phyloP scores from a whole-genome alignment of 2,888 invertebrate species.

The Bhutanitis thaidina region DNA sequence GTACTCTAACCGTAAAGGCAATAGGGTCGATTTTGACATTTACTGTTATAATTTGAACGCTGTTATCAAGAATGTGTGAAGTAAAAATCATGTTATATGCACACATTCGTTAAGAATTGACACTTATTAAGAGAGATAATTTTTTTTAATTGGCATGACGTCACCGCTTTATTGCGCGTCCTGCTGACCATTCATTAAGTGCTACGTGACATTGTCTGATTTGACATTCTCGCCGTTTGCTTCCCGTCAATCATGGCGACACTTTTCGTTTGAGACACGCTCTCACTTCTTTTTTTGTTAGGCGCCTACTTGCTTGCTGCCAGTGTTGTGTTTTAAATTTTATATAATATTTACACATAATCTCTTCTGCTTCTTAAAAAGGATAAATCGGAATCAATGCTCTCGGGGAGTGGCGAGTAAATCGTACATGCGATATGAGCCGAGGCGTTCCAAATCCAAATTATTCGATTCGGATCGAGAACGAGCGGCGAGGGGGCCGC shows the following conservation, averaged over 20 bases:
- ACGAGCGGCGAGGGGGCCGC: constrained; percentile 56
- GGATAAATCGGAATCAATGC: constrained; percentile 32
- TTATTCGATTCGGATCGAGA: constrained; percentile 66
- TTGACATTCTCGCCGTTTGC: constrained; percentile 58
- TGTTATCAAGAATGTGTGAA: constrained; percentile 67
- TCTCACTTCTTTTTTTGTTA: no score
- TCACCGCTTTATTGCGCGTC: constrained; percentile 71
- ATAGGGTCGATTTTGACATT: constrained; percentile 38
- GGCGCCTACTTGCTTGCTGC: no score
- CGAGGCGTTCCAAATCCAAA: constrained; percentile 74
- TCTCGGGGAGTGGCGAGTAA: constrained; percentile 32
- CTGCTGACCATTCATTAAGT: constrained; percentile 50
- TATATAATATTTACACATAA: constrained; percentile 27
- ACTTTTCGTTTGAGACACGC: constrained; percentile 18
- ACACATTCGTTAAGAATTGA: constrained; percentile 80
- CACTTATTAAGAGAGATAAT: constrained; percentile 78
- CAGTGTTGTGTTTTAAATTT: no score
- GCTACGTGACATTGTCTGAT: constrained; percentile 58
- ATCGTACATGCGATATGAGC: constrained; percentile 30
- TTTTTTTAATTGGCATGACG: constrained; percentile 79
- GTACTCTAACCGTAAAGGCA: constrained; percentile 33
- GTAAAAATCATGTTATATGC: constrained; percentile 77
- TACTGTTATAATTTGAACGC: constrained; percentile 36
- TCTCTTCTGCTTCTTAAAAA: constrained; percentile 28
- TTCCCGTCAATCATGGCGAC: constrained; percentile 38